A percentile compares a stretch with the other conserved stretches of the same genome.
These are phyloP conservation scores for Zaprionus nigranus DNA, from an alignment of 1,140 invertebrate species.

Conservation along the genomic window DNA sequence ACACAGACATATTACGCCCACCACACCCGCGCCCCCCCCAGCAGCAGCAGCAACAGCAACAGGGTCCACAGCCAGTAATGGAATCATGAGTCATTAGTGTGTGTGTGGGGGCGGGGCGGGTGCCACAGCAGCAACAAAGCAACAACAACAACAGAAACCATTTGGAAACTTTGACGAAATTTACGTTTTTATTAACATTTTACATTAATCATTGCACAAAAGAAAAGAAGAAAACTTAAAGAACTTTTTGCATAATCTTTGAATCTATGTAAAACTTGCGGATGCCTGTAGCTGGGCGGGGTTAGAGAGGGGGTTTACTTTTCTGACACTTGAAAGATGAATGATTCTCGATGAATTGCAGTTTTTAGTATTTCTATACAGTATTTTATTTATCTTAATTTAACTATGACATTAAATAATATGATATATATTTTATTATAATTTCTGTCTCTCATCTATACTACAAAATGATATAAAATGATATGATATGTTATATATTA, in stretches of 20 bases:
- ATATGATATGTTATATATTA: no score
- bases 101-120: not conserved
- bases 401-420: no score
- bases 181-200: slow-evolving; percentile 2
- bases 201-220: slow-evolving; percentile 37
- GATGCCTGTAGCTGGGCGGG: slow-evolving; percentile 17
- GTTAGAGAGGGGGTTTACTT: not conserved
- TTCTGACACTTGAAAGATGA: not conserved
- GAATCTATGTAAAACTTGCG: slow-evolving; percentile 45
- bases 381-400: not conserved
- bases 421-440: no score
- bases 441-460: no score
- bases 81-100: slow-evolving; percentile 59
- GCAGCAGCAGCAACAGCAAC: slow-evolving; percentile 39
- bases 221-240: slow-evolving; percentile 39
- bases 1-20: slow-evolving; percentile 39
- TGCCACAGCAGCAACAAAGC: not conserved
- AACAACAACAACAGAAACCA: slow-evolving; percentile 28
- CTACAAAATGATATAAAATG: no score
- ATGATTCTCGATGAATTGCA: not conserved
- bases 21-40: slow-evolving; percentile 26
- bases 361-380: not conserved
- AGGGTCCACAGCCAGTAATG: slow-evolving; percentile 46
- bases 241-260: slow-evolving; percentile 44
- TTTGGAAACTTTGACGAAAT: slow-evolving; percentile 8